Evolutionary conservation across 2,888 invertebrate species (phyloP), one percentile per base, ranked within the genome.

Genomic region (Deroplatys truncata): DNA sequence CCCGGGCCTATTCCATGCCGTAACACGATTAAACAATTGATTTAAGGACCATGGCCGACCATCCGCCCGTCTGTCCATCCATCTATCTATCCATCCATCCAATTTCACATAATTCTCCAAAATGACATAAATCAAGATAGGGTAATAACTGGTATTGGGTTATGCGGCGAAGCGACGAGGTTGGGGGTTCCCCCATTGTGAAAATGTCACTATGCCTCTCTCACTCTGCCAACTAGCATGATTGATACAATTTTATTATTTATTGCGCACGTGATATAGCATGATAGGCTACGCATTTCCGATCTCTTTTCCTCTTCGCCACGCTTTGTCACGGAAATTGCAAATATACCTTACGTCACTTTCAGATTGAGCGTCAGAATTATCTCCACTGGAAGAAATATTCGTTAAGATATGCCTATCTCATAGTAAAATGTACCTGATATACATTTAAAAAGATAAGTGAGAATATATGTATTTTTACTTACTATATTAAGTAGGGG

Each of bases 281-380:
- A 86, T 86, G 86, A 86, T 86, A 86, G 86, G 86, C 72, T 86
- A 86, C 86, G 82, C 86, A 82, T 86, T 86, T 86, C 86, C 86
- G 15, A 86, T 86, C 31, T 29, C 20, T 29, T 25, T 82, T 72
- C 72, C 29, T 4, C 29, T 28, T 84, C 25, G 31, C 31, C 29
- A 8, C 29, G 56, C 56, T 72, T 25, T 20, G 56, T 72, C 56
- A 72, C 56, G 56, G 20, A 72, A 25, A 16, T 72, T 72, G 56
- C 56, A 16, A 72, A 25, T 72, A 72, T 72, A 43, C 43, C 56
- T 72, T 72, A 16, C 56, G 56, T 72, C 20, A 72, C 20, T 72
- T 72, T 72, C 5, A 16, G 20, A 72, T 72, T 1, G 5, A 72
- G 25, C 7, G 5, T 72, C 25, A 20, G 25, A 72, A 72, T 72